Evolutionary conservation across 2,113 vertebrate species (phyloP).

Genomic region (Pangasianodon gigas): DNA sequence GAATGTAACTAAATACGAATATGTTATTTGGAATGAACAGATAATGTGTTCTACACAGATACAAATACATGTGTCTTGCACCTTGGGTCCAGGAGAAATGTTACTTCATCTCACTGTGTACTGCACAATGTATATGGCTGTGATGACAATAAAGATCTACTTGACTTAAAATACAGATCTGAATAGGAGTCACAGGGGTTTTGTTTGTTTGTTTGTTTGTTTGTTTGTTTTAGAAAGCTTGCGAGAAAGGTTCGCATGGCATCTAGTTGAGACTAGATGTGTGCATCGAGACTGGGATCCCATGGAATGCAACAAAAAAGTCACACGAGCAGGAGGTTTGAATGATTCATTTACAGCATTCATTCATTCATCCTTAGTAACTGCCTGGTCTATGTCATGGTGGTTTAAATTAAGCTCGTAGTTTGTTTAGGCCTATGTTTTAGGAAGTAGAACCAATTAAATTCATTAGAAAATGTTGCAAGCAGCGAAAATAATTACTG

Average conservation of each 20-base stretch:
- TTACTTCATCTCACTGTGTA: background rate
- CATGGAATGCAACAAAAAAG: background rate
- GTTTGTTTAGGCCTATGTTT: background rate
- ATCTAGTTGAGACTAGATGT: too few species aligned
- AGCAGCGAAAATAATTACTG: background rate
- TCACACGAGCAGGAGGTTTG: background rate
- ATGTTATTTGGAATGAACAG: background rate
- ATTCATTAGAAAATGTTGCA: background rate
- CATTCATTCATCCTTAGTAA: background rate
- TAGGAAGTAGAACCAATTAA: background rate
- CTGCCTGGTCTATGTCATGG: background rate
- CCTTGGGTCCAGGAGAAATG: background rate
- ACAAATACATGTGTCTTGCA: background rate
- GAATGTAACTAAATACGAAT: background rate
- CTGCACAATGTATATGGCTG: background rate
- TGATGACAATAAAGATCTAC: background rate
- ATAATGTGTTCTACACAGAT: background rate
- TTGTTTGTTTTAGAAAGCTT: background rate
- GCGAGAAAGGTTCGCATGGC: background rate
- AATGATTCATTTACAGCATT: background rate
- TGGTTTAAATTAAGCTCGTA: background rate
- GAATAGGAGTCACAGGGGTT: background rate
- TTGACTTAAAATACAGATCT: background rate
- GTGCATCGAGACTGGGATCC: background rate
- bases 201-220: background rate